Conservation (phyloP, 2,888 invertebrate genomes). For the Tetheella fluctuosa region DNA sequence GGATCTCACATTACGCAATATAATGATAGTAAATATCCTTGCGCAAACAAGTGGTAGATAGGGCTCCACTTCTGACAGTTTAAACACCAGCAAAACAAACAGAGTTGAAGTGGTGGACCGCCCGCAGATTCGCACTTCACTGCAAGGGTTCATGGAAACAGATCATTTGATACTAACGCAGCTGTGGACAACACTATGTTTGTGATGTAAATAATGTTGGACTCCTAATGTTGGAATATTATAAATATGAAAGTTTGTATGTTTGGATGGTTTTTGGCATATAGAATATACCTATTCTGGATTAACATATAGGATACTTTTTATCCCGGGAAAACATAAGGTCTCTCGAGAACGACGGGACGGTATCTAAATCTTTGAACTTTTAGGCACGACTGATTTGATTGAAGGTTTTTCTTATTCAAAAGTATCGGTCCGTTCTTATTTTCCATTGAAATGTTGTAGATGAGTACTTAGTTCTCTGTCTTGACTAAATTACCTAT, state of each 20-base stretch:
- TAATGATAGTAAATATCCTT: neutral
- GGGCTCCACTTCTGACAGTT: conserved; percentile 40
- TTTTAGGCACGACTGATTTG: conserved; percentile 3
- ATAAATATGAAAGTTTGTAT: too few species aligned
- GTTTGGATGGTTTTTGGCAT: too few species aligned
- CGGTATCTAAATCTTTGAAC: neutral
- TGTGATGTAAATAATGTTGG: conserved; percentile 9
- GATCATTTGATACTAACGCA: conserved; percentile 41
- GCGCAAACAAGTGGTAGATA: conserved; percentile 27
- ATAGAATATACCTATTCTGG: too few species aligned
- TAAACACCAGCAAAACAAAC: conserved; percentile 72
- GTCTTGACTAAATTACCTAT: too few species aligned
- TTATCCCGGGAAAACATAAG: too few species aligned
- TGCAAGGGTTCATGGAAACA: conserved; percentile 50
- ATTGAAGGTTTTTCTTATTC: conserved; percentile 6
- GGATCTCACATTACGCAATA: conserved; percentile 12
- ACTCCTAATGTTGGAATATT: too few species aligned
- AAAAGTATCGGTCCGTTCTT: neutral
- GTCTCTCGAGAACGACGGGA: too few species aligned
- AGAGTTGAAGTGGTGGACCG: conserved; percentile 55
- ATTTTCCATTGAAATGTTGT: neutral
- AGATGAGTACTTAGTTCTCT: neutral
- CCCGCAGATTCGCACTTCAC: conserved; percentile 70
- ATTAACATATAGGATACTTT: too few species aligned
- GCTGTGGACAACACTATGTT: conserved; percentile 19